These are phyloP conservation scores for Biston betularia DNA, from an alignment of 2,888 invertebrate species.

Conservation along the genomic window DNA sequence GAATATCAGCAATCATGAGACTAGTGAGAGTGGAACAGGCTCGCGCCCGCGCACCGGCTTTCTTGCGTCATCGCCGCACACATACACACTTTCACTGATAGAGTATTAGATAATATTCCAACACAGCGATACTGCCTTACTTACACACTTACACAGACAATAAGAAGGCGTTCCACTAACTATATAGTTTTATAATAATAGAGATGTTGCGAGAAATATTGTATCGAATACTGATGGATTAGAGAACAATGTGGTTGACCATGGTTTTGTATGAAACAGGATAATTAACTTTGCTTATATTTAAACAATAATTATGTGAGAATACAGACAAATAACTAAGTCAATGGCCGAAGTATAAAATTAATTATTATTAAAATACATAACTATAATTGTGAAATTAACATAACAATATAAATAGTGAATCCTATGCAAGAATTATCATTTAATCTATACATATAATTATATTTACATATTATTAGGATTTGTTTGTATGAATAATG, in stretches of 20 bases:
- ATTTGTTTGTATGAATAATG: too few species aligned
- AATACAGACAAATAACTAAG: too few species aligned
- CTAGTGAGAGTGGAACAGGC: slow-evolving; percentile 73
- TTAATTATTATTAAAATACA: too few species aligned
- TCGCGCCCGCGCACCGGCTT: slow-evolving; percentile 57
- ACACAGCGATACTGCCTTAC: slow-evolving; percentile 79
- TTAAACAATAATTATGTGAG: too few species aligned
- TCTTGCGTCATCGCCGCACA: slow-evolving; percentile 78
- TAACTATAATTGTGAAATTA: too few species aligned
- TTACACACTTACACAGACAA: slow-evolving; percentile 79
- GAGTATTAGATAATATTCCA: slow-evolving; percentile 83
- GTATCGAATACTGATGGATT: slow-evolving; percentile 31
- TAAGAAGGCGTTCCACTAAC: slow-evolving; percentile 73
- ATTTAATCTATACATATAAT: too few species aligned
- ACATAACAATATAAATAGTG: too few species aligned
- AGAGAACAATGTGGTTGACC: neutral
- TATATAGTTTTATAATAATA: slow-evolving; percentile 55
- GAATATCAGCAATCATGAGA: slow-evolving; percentile 58
- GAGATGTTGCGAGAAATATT: slow-evolving; percentile 37
- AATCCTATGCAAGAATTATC: too few species aligned
- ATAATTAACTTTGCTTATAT: too few species aligned
- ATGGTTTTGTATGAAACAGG: neutral
- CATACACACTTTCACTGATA: slow-evolving; percentile 84
- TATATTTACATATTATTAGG: too few species aligned
- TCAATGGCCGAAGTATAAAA: too few species aligned